These are phyloP conservation scores for Dryococelus australis DNA, from an alignment of 2,888 invertebrate species.

Conservation along the genomic window DNA sequence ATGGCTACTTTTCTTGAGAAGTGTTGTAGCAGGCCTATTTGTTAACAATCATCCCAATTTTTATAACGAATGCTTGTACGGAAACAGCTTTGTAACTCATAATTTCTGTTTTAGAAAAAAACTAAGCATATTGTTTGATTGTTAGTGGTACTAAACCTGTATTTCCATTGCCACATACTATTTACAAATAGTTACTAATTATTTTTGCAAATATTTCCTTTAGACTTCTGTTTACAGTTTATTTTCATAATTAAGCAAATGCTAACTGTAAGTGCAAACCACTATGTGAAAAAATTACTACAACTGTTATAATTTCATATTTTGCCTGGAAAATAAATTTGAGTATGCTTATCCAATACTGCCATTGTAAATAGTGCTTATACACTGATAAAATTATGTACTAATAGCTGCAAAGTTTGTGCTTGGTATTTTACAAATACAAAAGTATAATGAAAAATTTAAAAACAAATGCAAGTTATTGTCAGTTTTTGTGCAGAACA, in stretches of 20 bases:
- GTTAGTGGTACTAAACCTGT: background rate
- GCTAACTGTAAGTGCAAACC: background rate
- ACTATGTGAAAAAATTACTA: background rate
- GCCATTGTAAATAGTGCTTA: constrained; percentile 7
- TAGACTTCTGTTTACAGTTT: no score
- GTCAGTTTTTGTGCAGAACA: background rate
- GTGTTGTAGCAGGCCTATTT: no score
- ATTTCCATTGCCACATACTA: background rate
- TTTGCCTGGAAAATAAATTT: background rate
- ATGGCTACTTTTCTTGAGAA: background rate
- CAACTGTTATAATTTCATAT: background rate
- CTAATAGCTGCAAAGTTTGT: background rate
- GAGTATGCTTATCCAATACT: background rate
- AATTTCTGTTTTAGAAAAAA: background rate
- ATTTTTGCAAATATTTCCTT: background rate
- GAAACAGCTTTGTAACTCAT: background rate
- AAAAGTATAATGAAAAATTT: background rate
- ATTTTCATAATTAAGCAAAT: background rate
- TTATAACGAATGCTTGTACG: background rate
- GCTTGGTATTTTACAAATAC: background rate
- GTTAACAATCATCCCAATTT: background rate
- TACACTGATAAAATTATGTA: background rate
- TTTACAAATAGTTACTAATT: background rate
- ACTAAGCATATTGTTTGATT: background rate
- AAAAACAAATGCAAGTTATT: background rate